Evolutionary conservation across 1,140 invertebrate genomes (phyloP).

Genomic region (Ephestia elutella): DNA sequence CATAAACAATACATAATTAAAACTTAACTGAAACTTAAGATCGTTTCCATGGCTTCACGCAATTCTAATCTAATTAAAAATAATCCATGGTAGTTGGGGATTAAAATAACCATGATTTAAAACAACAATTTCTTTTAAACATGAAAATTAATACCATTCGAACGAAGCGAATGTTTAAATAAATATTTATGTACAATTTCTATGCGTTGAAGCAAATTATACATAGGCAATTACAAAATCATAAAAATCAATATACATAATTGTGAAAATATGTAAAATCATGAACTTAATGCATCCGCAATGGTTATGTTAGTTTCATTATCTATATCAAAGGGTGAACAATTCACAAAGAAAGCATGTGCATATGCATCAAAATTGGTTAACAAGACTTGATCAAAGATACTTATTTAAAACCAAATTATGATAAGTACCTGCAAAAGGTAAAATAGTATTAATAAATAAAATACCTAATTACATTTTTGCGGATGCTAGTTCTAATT

Average conservation of each 20-base stretch:
- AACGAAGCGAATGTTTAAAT: not conserved
- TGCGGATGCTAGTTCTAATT: not conserved
- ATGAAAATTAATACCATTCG: not conserved
- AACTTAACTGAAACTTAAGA: constrained; percentile 21
- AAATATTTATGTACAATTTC: constrained; percentile 2
- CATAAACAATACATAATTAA: constrained; percentile 24
- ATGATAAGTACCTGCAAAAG: not conserved
- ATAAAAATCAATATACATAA: not conserved
- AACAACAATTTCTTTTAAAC: not conserved
- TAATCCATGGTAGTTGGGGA: not conserved
- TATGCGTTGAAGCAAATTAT: not conserved
- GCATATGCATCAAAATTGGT: no score
- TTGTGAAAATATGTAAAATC: constrained; percentile 4
- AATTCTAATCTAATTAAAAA: not conserved
- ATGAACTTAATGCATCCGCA: not conserved
- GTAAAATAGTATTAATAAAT: no score
- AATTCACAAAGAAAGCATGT: no score
- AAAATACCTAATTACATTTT: not conserved
- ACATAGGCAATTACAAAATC: constrained; percentile 2
- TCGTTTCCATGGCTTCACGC: constrained; percentile 12
- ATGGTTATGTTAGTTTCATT: not conserved
- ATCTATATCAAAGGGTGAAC: no score
- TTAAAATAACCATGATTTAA: not conserved
- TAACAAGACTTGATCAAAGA: no score
- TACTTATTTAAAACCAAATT: no score